phyloP scores from a whole-genome alignment of 2,797 vertebrate genomes.

The Lepidocolaptes lacrymiger region DNA sequence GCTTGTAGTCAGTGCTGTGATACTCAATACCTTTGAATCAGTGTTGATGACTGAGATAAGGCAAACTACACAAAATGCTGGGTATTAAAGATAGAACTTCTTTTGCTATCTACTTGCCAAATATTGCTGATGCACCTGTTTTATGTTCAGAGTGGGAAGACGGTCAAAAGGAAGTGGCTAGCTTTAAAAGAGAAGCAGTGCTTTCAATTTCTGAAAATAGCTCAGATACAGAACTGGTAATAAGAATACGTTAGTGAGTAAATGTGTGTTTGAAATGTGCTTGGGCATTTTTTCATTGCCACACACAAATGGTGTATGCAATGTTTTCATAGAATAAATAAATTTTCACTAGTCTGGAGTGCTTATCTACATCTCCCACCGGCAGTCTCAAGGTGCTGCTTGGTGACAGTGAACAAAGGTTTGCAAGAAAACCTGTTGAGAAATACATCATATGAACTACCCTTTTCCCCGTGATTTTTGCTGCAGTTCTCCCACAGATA shows the following conservation, averaged over 20 bases:
- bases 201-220: constrained; percentile 77
- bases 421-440: not conserved
- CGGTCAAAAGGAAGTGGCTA: constrained; percentile 71
- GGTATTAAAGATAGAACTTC: constrained; percentile 56
- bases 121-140: constrained; percentile 75
- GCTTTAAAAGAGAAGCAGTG: constrained; percentile 70
- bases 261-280: constrained; percentile 6
- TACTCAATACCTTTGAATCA: constrained; percentile 69
- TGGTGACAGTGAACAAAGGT: not conserved
- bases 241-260: constrained; percentile 60
- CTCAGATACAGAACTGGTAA: constrained; percentile 68
- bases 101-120: constrained; percentile 54
- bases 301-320: not conserved
- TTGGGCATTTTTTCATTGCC: not conserved
- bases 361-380: not conserved
- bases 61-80: constrained; percentile 57
- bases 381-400: not conserved
- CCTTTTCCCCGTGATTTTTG: not conserved
- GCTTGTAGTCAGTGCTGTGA: constrained; percentile 54
- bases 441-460: not conserved
- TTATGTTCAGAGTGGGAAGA: constrained; percentile 73
- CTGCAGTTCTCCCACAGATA: not conserved
- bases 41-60: constrained; percentile 70
- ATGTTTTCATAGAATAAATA: not conserved
- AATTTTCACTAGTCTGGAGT: not conserved